These are phyloP conservation scores for Poeciliopsis turrubarensis DNA, from an alignment of 2,113 vertebrate genomes.

Conservation along the genomic window DNA sequence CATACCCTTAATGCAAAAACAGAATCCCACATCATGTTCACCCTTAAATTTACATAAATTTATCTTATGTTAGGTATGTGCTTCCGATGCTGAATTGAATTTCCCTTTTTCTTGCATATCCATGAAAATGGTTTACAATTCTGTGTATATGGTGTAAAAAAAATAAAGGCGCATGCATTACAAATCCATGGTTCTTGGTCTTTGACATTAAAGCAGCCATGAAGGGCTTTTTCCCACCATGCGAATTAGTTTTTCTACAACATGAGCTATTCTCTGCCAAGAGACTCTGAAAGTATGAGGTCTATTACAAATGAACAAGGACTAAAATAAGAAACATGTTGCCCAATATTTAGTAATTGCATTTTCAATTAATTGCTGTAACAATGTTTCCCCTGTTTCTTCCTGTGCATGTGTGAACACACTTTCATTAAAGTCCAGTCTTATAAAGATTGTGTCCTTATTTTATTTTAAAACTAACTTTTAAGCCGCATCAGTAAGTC, in stretches of 20 bases:
- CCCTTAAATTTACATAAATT: neutral
- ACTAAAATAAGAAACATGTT: neutral
- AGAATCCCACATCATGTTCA: neutral
- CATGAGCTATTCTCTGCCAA: neutral
- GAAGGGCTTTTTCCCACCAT: neutral
- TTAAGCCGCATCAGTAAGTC: too few relatives aligned
- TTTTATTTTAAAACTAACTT: too few relatives aligned
- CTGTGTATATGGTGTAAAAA: neutral
- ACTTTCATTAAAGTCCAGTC: neutral
- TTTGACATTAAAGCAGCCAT: conserved; percentile 2
- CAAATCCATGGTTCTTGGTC: neutral
- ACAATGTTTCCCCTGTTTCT: too few relatives aligned
- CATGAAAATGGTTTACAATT: neutral
- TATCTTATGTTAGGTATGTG: neutral
- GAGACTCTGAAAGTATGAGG: neutral
- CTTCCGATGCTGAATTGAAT: neutral
- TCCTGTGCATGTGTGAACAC: neutral
- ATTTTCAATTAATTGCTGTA: neutral
- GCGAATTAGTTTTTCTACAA: conserved; percentile 3
- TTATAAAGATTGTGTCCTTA: neutral
- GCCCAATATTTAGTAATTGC: neutral
- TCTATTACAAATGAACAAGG: neutral
- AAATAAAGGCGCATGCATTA: neutral
- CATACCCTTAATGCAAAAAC: neutral
- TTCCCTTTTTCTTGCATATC: neutral